phyloP scores from a whole-genome alignment of 2,113 vertebrate genomes.

The Syngnathus floridae region DNA sequence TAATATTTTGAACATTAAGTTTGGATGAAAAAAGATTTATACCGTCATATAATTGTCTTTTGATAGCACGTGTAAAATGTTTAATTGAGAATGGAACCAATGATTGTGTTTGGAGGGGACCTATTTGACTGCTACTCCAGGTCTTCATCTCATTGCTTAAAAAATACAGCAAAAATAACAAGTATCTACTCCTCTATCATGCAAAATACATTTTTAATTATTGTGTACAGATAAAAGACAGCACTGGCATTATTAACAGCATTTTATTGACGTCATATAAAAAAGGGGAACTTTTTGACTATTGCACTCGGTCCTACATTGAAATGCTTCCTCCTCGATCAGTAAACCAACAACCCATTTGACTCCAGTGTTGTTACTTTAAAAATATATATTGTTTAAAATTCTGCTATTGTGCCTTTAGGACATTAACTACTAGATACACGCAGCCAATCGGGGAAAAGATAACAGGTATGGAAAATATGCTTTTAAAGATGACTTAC shows the following conservation, averaged over 20 bases:
- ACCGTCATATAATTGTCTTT: background rate
- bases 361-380: background rate
- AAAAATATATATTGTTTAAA: background rate
- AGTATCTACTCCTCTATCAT: too few relatives aligned
- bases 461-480: background rate
- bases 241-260: background rate
- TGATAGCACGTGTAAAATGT: too few relatives aligned
- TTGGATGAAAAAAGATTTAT: too few relatives aligned
- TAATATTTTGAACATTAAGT: background rate
- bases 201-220: background rate
- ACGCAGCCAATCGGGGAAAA: background rate
- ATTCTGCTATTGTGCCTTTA: background rate
- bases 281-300: conserved; percentile 25
- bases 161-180: background rate
- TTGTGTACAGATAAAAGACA: background rate
- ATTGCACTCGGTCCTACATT: conserved; percentile 11
- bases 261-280: background rate
- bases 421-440: background rate
- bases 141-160: background rate
- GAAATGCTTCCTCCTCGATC: conserved; percentile 12
- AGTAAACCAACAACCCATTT: background rate
- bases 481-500: background rate
- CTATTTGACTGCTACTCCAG: background rate
- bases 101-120: background rate
- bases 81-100: background rate